phyloP scores from a whole-genome alignment of 2,888 invertebrate species.

The Pimpla rufipes region DNA sequence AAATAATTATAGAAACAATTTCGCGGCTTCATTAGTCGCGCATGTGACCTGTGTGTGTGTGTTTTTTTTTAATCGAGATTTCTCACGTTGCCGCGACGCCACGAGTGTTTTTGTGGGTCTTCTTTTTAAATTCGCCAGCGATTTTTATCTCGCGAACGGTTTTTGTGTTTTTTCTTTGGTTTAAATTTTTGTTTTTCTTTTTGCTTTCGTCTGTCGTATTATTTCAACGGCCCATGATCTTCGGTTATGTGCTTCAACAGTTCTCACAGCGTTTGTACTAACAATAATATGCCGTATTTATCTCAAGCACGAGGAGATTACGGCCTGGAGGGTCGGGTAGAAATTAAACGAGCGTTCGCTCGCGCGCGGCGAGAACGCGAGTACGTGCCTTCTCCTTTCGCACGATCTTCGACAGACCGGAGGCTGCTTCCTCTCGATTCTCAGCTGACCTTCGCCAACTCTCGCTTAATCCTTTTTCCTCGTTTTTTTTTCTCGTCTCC shows the following conservation, averaged over 20 bases:
- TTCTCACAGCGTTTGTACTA: slow-evolving; percentile 64
- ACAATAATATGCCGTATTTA: slow-evolving; percentile 56
- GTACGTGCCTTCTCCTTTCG: slow-evolving; percentile 52
- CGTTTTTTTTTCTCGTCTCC: slow-evolving; percentile 40
- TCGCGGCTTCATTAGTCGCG: slow-evolving; percentile 50
- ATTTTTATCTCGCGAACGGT: slow-evolving; percentile 18
- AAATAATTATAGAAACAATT: slow-evolving; percentile 68
- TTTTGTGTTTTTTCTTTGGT: slow-evolving; percentile 7
- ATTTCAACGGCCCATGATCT: not conserved
- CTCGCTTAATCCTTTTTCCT: slow-evolving; percentile 30
- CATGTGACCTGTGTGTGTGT: too few relatives aligned
- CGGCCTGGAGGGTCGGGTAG: slow-evolving; percentile 39
- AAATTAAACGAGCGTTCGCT: slow-evolving; percentile 57
- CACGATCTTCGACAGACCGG: slow-evolving; percentile 47
- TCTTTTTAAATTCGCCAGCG: slow-evolving; percentile 8
- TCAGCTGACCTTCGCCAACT: slow-evolving; percentile 40
- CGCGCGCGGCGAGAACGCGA: slow-evolving; percentile 61
- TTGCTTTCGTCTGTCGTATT: not conserved
- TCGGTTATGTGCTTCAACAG: slow-evolving; percentile 14
- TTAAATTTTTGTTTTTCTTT: not conserved
- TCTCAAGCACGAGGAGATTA: slow-evolving; percentile 55
- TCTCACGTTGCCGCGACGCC: slow-evolving; percentile 11
- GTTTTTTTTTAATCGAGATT: slow-evolving; percentile 19
- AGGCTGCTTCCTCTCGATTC: slow-evolving; percentile 45
- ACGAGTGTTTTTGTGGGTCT: slow-evolving; percentile 6